Conservation (phyloP, 2,797 vertebrate genomes). For the Ceryle rudis region DNA sequence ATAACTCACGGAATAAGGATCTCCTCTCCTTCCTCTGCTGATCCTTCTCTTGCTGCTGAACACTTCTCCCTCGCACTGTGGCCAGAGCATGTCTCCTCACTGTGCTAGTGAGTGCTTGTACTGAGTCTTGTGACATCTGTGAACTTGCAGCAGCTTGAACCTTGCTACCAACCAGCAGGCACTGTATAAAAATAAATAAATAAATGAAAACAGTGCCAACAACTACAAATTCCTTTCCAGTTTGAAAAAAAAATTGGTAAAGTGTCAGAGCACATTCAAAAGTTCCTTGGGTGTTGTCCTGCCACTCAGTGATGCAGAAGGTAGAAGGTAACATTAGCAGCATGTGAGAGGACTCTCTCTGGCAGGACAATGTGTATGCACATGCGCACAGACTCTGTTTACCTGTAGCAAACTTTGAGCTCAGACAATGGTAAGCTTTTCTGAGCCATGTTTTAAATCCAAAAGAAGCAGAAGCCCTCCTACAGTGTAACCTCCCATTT, state of each 20-base stretch:
- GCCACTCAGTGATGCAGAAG: neutral
- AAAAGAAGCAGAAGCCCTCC: neutral
- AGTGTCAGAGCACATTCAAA: neutral
- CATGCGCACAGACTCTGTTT: rapidly evolving
- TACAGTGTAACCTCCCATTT: neutral
- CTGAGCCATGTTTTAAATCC: neutral
- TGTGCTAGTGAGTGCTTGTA: neutral
- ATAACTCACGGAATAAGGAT: neutral
- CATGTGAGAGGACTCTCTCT: neutral
- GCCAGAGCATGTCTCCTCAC: rapidly evolving
- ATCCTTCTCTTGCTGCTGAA: neutral
- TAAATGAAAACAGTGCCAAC: neutral
- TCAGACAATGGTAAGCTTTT: neutral
- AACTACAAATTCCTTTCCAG: neutral
- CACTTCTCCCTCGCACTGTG: neutral
- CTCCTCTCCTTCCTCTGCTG: neutral
- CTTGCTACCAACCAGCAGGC: neutral
- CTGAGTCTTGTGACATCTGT: neutral
- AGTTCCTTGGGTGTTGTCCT: neutral
- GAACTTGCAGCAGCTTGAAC: conserved; percentile 18
- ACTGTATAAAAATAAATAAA: neutral
- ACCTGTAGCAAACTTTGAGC: neutral
- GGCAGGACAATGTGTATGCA: neutral
- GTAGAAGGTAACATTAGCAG: neutral
- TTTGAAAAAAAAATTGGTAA: neutral